A percentile compares a stretch with the other conserved stretches of the same genome.
Evolutionary conservation across 1,140 invertebrate species (phyloP).

Genomic region (Brachionus rubens): DNA sequence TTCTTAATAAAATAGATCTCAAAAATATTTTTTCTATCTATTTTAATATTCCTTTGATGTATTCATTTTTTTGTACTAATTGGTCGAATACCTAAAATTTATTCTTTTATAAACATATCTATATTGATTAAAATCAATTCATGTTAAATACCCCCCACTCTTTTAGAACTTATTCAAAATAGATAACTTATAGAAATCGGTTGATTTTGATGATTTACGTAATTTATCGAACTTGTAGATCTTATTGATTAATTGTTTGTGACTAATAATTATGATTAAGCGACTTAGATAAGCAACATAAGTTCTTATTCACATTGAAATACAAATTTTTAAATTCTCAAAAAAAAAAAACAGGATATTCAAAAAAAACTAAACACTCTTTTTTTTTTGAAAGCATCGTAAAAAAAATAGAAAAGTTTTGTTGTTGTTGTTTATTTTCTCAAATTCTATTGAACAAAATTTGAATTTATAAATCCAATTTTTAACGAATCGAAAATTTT

Average conservation of each 20-base stretch:
- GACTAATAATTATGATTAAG: constrained; percentile 39
- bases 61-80: not conserved
- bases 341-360: constrained; percentile 14
- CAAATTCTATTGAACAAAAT: not conserved
- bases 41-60: not conserved
- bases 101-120: constrained; percentile 25
- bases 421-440: not conserved
- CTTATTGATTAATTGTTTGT: constrained; percentile 44
- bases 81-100: constrained; percentile 35
- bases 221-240: constrained; percentile 18
- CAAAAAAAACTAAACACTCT: not conserved
- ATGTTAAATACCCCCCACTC: not conserved
- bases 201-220: constrained; percentile 21
- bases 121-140: constrained; percentile 22
- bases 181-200: not conserved
- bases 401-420: not conserved
- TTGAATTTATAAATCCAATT: too few species aligned
- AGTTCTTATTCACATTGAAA: not conserved
- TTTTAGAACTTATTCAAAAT: not conserved
- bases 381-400: not conserved
- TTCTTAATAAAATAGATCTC: constrained; percentile 1
- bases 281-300: constrained; percentile 16
- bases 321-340: constrained; percentile 5
- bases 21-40: not conserved
- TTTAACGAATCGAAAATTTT: too few species aligned